phyloP scores from a whole-genome alignment of 1,140 invertebrate species.

The Luehdorfia chinensis region DNA sequence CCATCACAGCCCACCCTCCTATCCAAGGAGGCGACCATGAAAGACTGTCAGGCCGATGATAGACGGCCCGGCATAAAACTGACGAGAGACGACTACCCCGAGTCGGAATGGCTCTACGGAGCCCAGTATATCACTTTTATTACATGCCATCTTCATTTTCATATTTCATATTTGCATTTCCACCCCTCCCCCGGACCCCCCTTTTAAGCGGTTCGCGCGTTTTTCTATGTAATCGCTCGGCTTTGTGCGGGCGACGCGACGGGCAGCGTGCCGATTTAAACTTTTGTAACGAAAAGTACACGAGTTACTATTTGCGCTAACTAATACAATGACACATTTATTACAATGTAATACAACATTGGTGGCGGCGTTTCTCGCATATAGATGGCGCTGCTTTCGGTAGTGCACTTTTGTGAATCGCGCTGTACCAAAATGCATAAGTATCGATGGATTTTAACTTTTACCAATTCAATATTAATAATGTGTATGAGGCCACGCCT shows the following conservation, averaged over 20 bases:
- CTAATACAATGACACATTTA: too few relatives aligned
- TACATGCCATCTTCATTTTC: slow-evolving; percentile 79
- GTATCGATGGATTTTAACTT: too few relatives aligned
- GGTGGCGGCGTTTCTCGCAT: too few relatives aligned
- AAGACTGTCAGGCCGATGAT: slow-evolving; percentile 68
- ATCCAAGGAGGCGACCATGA: slow-evolving; percentile 57
- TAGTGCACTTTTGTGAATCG: too few relatives aligned
- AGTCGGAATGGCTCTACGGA: slow-evolving; percentile 75
- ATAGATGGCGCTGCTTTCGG: too few relatives aligned
- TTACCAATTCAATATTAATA: too few relatives aligned
- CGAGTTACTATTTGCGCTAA: background rate
- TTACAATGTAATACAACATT: too few relatives aligned
- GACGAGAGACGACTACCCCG: slow-evolving; percentile 70
- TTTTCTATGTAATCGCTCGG: slow-evolving; percentile 63
- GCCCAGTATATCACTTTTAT: slow-evolving; percentile 79
- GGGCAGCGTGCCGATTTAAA: slow-evolving; percentile 22
- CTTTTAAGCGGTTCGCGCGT: slow-evolving; percentile 53
- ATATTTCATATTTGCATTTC: slow-evolving; percentile 79
- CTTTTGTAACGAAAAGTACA: slow-evolving; percentile 12
- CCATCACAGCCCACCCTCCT: slow-evolving; percentile 20
- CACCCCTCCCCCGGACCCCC: slow-evolving; percentile 27
- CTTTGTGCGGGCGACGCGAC: slow-evolving; percentile 38
- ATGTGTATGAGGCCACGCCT: too few relatives aligned
- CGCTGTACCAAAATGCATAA: too few relatives aligned
- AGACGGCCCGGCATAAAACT: slow-evolving; percentile 75